Conservation (phyloP, 2,797 vertebrate species). For the Poeciliopsis infans region DNA sequence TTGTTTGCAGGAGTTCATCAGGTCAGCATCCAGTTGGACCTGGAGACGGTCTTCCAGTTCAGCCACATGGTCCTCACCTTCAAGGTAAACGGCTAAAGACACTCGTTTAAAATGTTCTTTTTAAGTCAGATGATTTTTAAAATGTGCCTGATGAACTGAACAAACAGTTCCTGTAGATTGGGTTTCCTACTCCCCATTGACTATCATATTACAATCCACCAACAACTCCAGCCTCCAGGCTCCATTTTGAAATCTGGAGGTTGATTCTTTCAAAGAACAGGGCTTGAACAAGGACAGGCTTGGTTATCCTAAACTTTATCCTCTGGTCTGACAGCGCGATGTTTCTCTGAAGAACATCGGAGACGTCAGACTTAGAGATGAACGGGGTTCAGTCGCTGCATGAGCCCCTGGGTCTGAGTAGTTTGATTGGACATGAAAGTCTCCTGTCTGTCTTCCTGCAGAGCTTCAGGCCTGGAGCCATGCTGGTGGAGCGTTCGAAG, state of each 20-base stretch:
- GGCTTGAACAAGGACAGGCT: not conserved
- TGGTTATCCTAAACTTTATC: not conserved
- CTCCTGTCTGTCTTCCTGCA: slow-evolving; percentile 44
- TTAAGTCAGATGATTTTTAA: not conserved
- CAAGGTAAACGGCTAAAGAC: slow-evolving; percentile 79
- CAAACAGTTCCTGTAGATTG: no score
- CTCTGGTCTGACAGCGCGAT: not conserved
- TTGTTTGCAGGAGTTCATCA: slow-evolving; percentile 71
- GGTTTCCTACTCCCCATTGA: no score
- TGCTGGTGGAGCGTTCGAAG: slow-evolving; percentile 89
- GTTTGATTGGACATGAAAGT: not conserved
- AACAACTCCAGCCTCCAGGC: no score
- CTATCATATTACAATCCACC: no score
- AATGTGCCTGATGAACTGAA: not conserved
- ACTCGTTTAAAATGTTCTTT: not conserved
- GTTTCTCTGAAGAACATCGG: not conserved
- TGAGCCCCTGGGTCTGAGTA: not conserved
- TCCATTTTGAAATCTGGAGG: not conserved
- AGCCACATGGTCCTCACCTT: slow-evolving; percentile 92
- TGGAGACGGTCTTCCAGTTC: slow-evolving; percentile 91
- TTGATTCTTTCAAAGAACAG: not conserved
- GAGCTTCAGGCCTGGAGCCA: slow-evolving; percentile 90
- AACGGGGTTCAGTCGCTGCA: not conserved
- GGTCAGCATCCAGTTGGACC: slow-evolving; percentile 88
- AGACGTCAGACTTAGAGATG: not conserved